These are phyloP conservation scores for Hirtodrosophila histrioides DNA, from an alignment of 2,888 invertebrate genomes.

Conservation along the genomic window DNA sequence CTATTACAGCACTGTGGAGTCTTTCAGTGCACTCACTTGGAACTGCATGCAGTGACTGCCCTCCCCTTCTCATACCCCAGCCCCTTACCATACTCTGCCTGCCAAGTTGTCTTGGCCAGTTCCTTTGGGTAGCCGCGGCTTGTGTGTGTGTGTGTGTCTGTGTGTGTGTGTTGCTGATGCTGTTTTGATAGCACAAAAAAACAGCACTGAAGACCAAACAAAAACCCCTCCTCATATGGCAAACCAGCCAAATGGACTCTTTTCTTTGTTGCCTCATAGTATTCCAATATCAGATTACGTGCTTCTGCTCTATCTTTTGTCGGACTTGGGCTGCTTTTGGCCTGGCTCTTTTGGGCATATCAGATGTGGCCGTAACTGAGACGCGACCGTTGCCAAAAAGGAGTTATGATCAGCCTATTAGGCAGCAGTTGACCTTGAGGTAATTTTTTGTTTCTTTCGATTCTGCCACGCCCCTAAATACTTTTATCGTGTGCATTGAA, in stretches of 20 bases:
- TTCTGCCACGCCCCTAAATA: slow-evolving; percentile 31
- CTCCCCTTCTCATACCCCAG: not conserved
- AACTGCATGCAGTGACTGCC: slow-evolving; percentile 37
- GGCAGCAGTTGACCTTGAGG: slow-evolving; percentile 53
- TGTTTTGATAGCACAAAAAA: slow-evolving; percentile 52
- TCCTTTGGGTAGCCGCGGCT: slow-evolving; percentile 13
- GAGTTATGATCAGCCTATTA: slow-evolving; percentile 22
- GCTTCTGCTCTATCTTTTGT: slow-evolving; percentile 54
- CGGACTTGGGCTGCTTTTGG: slow-evolving; percentile 38
- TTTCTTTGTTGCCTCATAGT: slow-evolving; percentile 29
- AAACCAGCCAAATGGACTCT: slow-evolving; percentile 20
- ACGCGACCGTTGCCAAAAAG: slow-evolving; percentile 45
- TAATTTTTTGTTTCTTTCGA: slow-evolving; percentile 14
- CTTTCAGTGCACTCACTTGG: slow-evolving; percentile 54
- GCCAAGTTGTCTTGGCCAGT: slow-evolving; percentile 24
- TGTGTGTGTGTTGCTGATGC: slow-evolving; percentile 43
- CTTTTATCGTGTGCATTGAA: slow-evolving; percentile 16
- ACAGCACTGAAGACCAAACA: slow-evolving; percentile 21
- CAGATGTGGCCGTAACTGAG: slow-evolving; percentile 58
- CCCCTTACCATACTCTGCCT: not conserved
- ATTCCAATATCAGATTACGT: slow-evolving; percentile 71
- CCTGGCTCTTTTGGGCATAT: slow-evolving; percentile 60
- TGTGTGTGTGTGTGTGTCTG: slow-evolving; percentile 26
- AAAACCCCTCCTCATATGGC: slow-evolving; percentile 63
- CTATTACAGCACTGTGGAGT: slow-evolving; percentile 40